Conservation (phyloP, 53 echinoderm and acorn worm genomes). For the Stichopus horrens region DNA sequence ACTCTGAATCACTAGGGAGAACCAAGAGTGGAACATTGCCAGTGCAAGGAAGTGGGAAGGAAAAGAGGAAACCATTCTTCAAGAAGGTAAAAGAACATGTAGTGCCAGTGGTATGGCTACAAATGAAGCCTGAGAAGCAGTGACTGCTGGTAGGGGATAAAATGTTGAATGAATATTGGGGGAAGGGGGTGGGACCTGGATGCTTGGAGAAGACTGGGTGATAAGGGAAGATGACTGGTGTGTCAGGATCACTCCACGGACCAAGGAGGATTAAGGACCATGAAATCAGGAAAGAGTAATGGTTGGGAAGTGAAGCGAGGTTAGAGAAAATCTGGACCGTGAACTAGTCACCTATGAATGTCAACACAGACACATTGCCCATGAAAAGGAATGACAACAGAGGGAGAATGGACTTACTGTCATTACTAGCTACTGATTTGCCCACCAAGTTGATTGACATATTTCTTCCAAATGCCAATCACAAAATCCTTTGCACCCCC, state of each 20-base stretch:
- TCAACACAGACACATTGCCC: too few relatives aligned
- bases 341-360: too few relatives aligned
- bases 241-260: too few relatives aligned
- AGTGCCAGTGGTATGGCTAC: too few relatives aligned
- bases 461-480: too few relatives aligned
- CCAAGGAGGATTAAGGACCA: too few relatives aligned
- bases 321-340: too few relatives aligned
- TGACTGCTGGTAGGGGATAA: neutral
- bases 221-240: neutral
- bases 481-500: too few relatives aligned
- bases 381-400: too few relatives aligned
- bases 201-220: neutral
- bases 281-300: neutral
- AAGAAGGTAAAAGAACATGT: conserved; percentile 71
- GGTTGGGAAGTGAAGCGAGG: neutral
- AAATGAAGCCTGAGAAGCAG: neutral
- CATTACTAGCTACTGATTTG: too few relatives aligned
- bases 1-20: conserved; percentile 73
- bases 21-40: conserved; percentile 90
- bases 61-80: conserved; percentile 98
- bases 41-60: conserved; percentile 83
- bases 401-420: too few relatives aligned
- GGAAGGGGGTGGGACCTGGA: neutral
- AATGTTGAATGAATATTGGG: neutral
- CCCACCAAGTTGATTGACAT: too few relatives aligned